Evolutionary conservation across 2,888 invertebrate genomes (phyloP).

Genomic region (Itoplectis maculator): DNA sequence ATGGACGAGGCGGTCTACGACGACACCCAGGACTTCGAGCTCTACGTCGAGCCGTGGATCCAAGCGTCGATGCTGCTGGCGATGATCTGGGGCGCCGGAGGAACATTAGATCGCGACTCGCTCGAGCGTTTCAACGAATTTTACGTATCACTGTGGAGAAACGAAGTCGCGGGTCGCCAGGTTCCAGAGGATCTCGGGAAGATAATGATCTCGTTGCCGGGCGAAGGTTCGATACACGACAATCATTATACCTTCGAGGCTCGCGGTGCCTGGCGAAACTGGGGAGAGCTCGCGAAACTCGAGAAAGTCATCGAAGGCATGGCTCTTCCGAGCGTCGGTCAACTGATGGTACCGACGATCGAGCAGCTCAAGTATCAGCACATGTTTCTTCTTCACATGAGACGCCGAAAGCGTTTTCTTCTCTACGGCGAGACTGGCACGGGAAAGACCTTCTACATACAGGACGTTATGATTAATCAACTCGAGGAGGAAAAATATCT

Average conservation of each 20-base stretch:
- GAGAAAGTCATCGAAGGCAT: conserved; percentile 86
- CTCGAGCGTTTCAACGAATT: conserved; percentile 89
- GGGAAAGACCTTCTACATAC: conserved; percentile 93
- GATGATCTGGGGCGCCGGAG: conserved; percentile 94
- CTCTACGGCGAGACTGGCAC: conserved; percentile 94
- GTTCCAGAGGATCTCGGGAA: conserved; percentile 88
- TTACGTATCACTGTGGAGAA: conserved; percentile 86
- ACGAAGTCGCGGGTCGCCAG: conserved; percentile 84
- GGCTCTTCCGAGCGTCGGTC: conserved; percentile 88
- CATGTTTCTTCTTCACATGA: conserved; percentile 91
- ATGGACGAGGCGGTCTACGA: conserved; percentile 90
- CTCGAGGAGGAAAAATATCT: conserved; percentile 89
- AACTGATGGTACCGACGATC: conserved; percentile 93
- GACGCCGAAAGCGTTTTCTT: conserved; percentile 88
- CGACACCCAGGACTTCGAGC: conserved; percentile 89
- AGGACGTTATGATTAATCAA: conserved; percentile 89
- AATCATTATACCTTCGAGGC: conserved; percentile 92
- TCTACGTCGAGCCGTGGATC: conserved; percentile 90
- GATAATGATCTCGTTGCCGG: conserved; percentile 91
- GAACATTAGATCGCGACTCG: conserved; percentile 91
- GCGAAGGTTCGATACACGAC: conserved; percentile 92
- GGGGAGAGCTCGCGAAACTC: conserved; percentile 90
- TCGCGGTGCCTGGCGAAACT: conserved; percentile 95
- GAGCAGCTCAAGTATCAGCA: conserved; percentile 93
- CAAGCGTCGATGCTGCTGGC: conserved; percentile 91